These are phyloP conservation scores for Chamaea fasciata DNA, from an alignment of 2,113 vertebrate genomes.

Conservation along the genomic window DNA sequence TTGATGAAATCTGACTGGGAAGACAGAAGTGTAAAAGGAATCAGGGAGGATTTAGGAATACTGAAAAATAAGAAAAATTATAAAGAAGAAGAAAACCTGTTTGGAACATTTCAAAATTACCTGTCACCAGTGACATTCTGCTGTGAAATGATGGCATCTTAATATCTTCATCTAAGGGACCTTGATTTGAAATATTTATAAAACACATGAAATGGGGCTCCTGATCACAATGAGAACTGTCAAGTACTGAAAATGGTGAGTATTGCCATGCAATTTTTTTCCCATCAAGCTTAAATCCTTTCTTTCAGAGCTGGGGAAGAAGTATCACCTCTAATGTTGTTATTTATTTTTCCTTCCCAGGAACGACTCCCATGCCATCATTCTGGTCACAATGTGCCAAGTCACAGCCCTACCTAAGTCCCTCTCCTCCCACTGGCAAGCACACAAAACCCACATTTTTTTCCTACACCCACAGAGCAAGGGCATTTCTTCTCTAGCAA, in stretches of 20 bases:
- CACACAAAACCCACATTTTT: accelerated
- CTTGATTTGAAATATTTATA: slow-evolving; percentile 34
- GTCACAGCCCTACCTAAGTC: not conserved
- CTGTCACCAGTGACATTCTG: slow-evolving; percentile 21
- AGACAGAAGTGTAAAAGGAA: not conserved
- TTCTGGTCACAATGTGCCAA: not conserved
- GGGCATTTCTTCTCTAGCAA: not conserved
- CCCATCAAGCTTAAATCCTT: not conserved
- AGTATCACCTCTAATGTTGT: not conserved
- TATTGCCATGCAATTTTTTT: not conserved
- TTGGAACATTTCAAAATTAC: not conserved
- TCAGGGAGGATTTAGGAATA: not conserved
- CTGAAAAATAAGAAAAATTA: not conserved
- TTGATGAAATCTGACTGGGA: not conserved
- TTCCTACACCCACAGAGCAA: not conserved
- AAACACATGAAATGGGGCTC: not conserved
- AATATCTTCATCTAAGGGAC: slow-evolving; percentile 1
- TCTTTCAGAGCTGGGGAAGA: not conserved
- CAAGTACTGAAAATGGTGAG: not conserved
- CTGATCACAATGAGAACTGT: not conserved
- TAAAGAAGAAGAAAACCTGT: not conserved
- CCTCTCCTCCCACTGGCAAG: not conserved
- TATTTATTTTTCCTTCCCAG: not conserved
- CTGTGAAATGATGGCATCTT: not conserved
- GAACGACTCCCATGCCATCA: not conserved